phyloP scores from a whole-genome alignment of 2,888 invertebrate species.

The Lithophane leautieri region DNA sequence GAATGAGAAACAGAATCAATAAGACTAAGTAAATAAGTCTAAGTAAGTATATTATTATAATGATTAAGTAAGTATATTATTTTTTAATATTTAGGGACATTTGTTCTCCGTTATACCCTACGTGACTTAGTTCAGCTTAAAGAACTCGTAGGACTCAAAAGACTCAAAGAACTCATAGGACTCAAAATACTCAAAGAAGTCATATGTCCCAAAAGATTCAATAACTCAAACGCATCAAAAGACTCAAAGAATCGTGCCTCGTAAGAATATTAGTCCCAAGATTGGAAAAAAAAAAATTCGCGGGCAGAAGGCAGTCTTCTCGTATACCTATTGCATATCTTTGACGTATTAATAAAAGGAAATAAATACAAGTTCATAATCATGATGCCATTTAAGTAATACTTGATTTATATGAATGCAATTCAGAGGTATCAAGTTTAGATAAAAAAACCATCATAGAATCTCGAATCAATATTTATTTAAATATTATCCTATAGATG shows the following conservation, averaged over 20 bases:
- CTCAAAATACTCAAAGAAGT: too few species aligned
- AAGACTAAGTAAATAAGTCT: too few species aligned
- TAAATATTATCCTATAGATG: constrained; percentile 3
- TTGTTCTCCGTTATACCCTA: not conserved
- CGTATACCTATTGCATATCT: not conserved
- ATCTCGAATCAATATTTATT: not conserved
- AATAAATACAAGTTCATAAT: constrained; percentile 4
- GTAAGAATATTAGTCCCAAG: too few species aligned
- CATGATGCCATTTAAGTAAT: not conserved
- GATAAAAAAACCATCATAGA: not conserved
- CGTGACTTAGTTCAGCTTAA: too few species aligned
- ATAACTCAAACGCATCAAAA: too few species aligned
- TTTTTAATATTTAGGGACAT: not conserved
- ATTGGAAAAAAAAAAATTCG: too few species aligned
- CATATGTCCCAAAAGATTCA: too few species aligned
- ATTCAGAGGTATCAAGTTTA: not conserved
- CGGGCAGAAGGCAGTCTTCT: not conserved
- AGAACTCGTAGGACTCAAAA: too few species aligned
- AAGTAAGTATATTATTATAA: too few species aligned
- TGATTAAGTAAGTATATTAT: too few species aligned
- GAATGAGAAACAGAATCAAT: not conserved
- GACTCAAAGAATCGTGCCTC: too few species aligned
- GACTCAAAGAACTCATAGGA: too few species aligned
- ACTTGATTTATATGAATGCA: not conserved
- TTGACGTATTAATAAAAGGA: constrained; percentile 12